Evolutionary conservation across 2,113 vertebrate genomes (phyloP).

Genomic region (Montifringilla adamsi): DNA sequence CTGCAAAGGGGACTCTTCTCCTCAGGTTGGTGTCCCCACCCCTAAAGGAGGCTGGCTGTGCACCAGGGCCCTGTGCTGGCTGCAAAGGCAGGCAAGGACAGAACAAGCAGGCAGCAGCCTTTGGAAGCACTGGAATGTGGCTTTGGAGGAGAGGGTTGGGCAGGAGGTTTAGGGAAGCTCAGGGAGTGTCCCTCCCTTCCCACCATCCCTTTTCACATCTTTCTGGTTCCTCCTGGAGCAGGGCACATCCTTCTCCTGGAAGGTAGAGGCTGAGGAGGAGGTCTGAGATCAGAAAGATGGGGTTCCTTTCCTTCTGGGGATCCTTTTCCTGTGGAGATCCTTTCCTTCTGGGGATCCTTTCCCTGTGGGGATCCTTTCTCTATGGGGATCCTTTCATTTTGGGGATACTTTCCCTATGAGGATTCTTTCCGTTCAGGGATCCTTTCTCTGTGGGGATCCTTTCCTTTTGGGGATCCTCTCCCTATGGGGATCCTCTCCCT

Average conservation of each 20-base stretch:
- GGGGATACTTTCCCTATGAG: too few species aligned
- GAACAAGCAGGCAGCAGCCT: not conserved
- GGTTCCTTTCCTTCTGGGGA: not conserved
- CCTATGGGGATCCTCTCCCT: too few species aligned
- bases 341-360: not conserved
- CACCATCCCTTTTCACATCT: not conserved
- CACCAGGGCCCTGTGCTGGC: not conserved
- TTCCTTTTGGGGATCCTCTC: too few species aligned
- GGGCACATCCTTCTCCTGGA: fast-evolving
- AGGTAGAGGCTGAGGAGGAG: not conserved
- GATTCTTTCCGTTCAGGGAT: too few species aligned
- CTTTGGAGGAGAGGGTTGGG: not conserved
- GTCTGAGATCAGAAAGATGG: not conserved
- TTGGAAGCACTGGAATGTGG: not conserved
- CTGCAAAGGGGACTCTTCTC: not conserved
- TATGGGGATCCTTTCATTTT: too few species aligned
- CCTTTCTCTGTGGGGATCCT: too few species aligned
- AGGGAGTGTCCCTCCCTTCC: not conserved
- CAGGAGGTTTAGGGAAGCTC: not conserved
- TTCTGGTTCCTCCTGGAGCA: not conserved
- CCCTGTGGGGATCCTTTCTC: too few species aligned
- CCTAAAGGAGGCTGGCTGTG: not conserved
- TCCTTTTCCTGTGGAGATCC: not conserved
- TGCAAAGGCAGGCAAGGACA: not conserved
- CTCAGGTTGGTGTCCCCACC: not conserved